These are phyloP conservation scores for Empidonax traillii DNA, from an alignment of 2,113 vertebrate species.

Conservation along the genomic window DNA sequence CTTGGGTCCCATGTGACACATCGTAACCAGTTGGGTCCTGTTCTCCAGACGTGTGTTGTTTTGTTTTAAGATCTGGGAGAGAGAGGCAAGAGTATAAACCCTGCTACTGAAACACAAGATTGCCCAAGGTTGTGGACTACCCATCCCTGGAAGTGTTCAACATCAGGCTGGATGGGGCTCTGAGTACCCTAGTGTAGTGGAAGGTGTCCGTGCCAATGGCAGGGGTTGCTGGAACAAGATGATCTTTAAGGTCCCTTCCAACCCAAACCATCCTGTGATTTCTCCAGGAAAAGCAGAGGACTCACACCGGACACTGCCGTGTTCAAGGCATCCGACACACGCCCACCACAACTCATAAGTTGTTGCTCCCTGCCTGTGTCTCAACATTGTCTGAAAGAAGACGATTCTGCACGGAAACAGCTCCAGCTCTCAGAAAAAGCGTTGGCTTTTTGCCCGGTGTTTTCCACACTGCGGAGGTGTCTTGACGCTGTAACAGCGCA, in stretches of 20 bases:
- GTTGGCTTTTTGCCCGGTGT: not conserved
- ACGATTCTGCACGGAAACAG: not conserved
- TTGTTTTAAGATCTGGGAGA: conserved; percentile 91
- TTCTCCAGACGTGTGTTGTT: conserved; percentile 98
- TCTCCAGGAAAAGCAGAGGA: not conserved
- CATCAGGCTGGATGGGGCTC: not conserved
- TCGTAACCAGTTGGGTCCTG: conserved; percentile 96
- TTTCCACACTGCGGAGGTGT: not conserved
- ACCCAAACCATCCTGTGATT: not conserved
- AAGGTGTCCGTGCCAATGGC: not conserved
- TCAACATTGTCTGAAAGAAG: not conserved
- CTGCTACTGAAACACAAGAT: not conserved
- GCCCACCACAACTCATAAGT: not conserved
- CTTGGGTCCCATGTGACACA: conserved; percentile 99
- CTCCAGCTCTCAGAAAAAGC: not conserved
- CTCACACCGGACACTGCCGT: not conserved
- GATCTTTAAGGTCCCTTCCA: not conserved
- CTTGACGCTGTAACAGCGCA: not conserved
- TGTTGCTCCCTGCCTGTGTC: not conserved
- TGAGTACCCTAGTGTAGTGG: not conserved
- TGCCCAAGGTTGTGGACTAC: not conserved
- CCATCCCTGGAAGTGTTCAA: not conserved
- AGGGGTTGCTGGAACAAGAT: not conserved
- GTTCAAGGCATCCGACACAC: not conserved
- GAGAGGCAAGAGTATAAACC: not conserved